A percentile compares a stretch with the other conserved stretches of the same genome.
These are phyloP conservation scores for Cyrtorhinus lividipennis DNA, from an alignment of 1,140 invertebrate genomes.

Conservation along the genomic window DNA sequence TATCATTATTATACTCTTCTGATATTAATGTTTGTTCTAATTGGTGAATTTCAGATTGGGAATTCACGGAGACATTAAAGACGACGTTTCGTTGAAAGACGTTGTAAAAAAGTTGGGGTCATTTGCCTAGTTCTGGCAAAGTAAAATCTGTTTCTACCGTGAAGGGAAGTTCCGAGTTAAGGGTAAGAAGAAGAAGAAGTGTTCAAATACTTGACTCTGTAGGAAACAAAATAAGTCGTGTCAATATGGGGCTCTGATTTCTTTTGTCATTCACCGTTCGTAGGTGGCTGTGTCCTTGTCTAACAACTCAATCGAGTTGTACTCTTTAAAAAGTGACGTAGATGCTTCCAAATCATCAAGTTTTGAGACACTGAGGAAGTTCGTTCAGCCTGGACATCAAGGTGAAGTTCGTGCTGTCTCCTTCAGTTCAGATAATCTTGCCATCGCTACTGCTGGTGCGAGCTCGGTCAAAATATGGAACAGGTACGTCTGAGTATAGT, in stretches of 20 bases:
- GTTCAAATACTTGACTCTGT: too few species aligned
- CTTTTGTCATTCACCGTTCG: too few species aligned
- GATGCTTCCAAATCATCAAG: constrained; percentile 36
- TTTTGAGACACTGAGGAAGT: constrained; percentile 35
- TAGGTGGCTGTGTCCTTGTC: constrained; percentile 39
- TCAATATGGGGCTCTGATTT: too few species aligned
- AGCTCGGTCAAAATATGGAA: constrained; percentile 92
- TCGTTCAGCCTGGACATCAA: constrained; percentile 63
- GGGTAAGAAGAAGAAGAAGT: too few species aligned
- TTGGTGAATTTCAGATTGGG: not conserved
- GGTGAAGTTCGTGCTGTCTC: constrained; percentile 71
- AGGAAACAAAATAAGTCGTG: too few species aligned
- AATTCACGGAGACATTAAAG: not conserved
- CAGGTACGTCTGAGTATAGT: too few species aligned
- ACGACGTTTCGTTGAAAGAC: constrained; percentile 42
- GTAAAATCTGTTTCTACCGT: constrained; percentile 52
- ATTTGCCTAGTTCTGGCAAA: constrained; percentile 49
- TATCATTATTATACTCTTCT: too few species aligned
- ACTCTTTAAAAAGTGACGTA: constrained; percentile 39
- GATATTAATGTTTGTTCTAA: too few species aligned
- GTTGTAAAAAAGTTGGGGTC: constrained; percentile 53
- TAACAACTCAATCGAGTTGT: constrained; percentile 55
- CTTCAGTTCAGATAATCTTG: constrained; percentile 82
- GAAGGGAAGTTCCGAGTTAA: constrained; percentile 49
- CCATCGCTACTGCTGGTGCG: constrained; percentile 66